Percentiles rank a stretch among this genome's conserved stretches.
These are phyloP conservation scores for Sinelater perroti DNA, from an alignment of 2,888 invertebrate genomes.

Conservation along the genomic window DNA sequence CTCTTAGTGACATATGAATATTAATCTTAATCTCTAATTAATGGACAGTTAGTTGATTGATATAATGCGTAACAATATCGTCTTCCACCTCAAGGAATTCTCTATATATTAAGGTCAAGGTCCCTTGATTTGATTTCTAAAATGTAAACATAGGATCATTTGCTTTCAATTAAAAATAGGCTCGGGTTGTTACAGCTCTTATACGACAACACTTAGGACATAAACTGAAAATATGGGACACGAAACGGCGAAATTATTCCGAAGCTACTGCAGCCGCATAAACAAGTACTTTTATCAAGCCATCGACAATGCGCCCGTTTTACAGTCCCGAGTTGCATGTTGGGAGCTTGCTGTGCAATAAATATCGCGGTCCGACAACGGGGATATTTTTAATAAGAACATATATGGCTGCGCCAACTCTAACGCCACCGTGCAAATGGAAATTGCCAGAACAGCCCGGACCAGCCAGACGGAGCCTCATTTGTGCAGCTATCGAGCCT, in stretches of 20 bases:
- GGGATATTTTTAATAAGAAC: constrained; percentile 20
- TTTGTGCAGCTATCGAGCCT: constrained; percentile 1
- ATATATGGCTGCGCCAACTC: constrained; percentile 25
- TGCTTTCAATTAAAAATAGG: too few relatives aligned
- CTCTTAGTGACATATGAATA: too few relatives aligned
- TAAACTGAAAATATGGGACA: constrained; percentile 20
- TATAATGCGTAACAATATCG: too few relatives aligned
- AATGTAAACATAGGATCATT: too few relatives aligned
- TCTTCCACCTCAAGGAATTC: too few relatives aligned
- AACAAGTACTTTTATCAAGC: constrained; percentile 25
- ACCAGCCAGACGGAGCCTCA: constrained; percentile 17
- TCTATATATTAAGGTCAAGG: too few relatives aligned
- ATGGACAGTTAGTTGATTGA: too few relatives aligned
- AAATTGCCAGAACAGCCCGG: constrained; percentile 22
- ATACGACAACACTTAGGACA: constrained; percentile 19
- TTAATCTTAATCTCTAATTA: too few relatives aligned
- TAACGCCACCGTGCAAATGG: constrained; percentile 19
- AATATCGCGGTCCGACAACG: constrained; percentile 17
- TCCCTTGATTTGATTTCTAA: too few relatives aligned
- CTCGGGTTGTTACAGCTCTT: too few relatives aligned
- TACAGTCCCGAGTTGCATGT: constrained; percentile 27
- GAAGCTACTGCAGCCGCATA: constrained; percentile 21
- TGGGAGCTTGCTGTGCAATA: constrained; percentile 12
- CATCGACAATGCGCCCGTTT: constrained; percentile 23
- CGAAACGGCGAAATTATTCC: constrained; percentile 22